Evolutionary conservation across 2,113 vertebrate species (phyloP).

Genomic region (Cynoglossus semilaevis): DNA sequence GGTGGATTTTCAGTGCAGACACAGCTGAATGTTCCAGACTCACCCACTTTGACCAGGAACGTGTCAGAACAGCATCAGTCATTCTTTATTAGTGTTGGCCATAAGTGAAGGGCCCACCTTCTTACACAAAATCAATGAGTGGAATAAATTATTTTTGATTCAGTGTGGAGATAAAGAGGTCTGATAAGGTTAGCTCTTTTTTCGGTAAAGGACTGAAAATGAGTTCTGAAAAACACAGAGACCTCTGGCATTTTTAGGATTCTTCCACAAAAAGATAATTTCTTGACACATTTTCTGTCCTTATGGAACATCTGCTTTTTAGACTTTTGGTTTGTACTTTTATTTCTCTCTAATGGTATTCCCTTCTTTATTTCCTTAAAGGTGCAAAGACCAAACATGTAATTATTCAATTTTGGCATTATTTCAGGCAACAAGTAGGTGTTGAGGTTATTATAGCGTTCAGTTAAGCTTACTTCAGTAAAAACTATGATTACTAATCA

Average conservation of each 20-base stretch:
- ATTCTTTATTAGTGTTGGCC: slow-evolving; percentile 31
- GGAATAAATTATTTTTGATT: slow-evolving; percentile 46
- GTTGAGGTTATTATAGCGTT: too few relatives aligned
- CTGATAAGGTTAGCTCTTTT: neutral
- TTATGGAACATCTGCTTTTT: slow-evolving; percentile 1
- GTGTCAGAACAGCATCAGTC: slow-evolving; percentile 26
- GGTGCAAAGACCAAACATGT: too few relatives aligned
- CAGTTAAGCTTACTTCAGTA: too few relatives aligned
- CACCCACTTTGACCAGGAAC: slow-evolving; percentile 14
- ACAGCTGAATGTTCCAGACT: neutral
- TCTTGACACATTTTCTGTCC: too few relatives aligned
- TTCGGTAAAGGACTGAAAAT: too few relatives aligned
- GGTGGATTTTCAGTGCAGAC: slow-evolving; percentile 22
- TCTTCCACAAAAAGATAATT: too few relatives aligned
- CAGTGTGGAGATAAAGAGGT: slow-evolving; percentile 17
- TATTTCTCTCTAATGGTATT: too few relatives aligned
- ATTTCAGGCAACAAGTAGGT: too few relatives aligned
- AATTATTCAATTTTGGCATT: too few relatives aligned
- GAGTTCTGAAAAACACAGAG: slow-evolving; percentile 3
- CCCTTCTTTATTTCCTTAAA: too few relatives aligned
- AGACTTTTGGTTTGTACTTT: too few relatives aligned
- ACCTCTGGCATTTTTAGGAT: neutral
- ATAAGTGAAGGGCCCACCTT: slow-evolving; percentile 31
- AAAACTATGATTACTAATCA: too few relatives aligned
- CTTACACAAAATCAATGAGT: slow-evolving; percentile 33